Evolutionary conservation across 2,797 vertebrate genomes (phyloP).

Genomic region (Chaunax sp.): DNA sequence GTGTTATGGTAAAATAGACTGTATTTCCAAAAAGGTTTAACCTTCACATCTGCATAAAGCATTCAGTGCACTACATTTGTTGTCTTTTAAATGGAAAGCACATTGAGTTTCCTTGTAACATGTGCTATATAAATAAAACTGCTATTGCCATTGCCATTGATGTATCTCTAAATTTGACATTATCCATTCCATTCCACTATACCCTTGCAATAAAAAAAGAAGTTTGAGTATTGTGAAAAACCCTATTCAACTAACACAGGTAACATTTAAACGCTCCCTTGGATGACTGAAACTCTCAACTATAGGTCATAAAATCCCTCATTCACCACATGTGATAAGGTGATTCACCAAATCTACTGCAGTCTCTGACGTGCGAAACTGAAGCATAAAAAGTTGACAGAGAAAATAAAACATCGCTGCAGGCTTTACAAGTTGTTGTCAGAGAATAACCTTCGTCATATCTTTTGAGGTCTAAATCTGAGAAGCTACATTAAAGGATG

Average conservation of each 20-base stretch:
- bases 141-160: too few species aligned
- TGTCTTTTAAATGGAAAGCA: too few species aligned
- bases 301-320: not conserved
- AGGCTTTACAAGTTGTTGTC: conserved; percentile 13
- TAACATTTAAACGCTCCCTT: not conserved
- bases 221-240: not conserved
- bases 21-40: too few species aligned
- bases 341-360: too few species aligned
- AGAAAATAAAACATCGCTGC: not conserved
- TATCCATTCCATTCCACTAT: not conserved
- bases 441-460: not conserved
- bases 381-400: not conserved
- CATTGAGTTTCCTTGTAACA: too few species aligned
- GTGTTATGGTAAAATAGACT: too few species aligned
- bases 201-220: not conserved
- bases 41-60: too few species aligned
- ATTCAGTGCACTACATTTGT: too few species aligned
- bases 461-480: not conserved
- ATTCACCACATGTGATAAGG: too few species aligned
- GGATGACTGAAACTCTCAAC: not conserved
- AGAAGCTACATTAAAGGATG: conserved; percentile 16
- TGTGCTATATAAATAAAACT: too few species aligned
- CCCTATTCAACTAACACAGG: not conserved
- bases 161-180: not conserved
- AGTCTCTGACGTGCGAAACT: not conserved